A percentile compares a stretch with the other conserved stretches of the same genome.
These are phyloP conservation scores for Leistus spinibarbis DNA, from an alignment of 2,888 invertebrate species.

Conservation along the genomic window DNA sequence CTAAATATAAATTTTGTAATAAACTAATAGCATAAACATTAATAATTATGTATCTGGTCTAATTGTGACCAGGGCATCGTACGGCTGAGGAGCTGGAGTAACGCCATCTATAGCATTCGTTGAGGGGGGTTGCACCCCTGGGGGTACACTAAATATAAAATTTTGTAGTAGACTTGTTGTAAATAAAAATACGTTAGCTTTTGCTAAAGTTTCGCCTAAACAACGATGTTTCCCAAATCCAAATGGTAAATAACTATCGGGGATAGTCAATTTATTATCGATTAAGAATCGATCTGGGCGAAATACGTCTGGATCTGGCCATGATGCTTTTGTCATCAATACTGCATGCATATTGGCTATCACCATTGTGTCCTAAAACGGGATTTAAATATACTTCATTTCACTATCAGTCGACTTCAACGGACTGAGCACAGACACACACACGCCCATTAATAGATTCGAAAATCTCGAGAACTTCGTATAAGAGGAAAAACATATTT, in stretches of 20 bases:
- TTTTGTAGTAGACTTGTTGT: constrained; percentile 74
- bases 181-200: constrained; percentile 80
- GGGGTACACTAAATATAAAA: constrained; percentile 70
- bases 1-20: too few relatives aligned
- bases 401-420: not conserved
- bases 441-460: too few relatives aligned
- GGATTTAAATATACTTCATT: constrained; percentile 1
- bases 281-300: constrained; percentile 76
- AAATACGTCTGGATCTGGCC: constrained; percentile 73
- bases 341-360: constrained; percentile 76
- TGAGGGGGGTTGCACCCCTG: constrained; percentile 69
- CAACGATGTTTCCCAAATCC: constrained; percentile 80
- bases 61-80: constrained; percentile 65
- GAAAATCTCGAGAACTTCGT: too few relatives aligned
- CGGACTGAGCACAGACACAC: too few relatives aligned
- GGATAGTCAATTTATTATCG: constrained; percentile 62
- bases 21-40: too few relatives aligned
- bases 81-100: constrained; percentile 77
- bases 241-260: constrained; percentile 78
- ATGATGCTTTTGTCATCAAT: constrained; percentile 70
- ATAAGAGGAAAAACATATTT: not conserved
- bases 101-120: constrained; percentile 76
- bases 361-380: constrained; percentile 76
- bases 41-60: too few relatives aligned
- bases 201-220: constrained; percentile 79